phyloP scores from a whole-genome alignment of 2,113 vertebrate species.

The Charina bottae region DNA sequence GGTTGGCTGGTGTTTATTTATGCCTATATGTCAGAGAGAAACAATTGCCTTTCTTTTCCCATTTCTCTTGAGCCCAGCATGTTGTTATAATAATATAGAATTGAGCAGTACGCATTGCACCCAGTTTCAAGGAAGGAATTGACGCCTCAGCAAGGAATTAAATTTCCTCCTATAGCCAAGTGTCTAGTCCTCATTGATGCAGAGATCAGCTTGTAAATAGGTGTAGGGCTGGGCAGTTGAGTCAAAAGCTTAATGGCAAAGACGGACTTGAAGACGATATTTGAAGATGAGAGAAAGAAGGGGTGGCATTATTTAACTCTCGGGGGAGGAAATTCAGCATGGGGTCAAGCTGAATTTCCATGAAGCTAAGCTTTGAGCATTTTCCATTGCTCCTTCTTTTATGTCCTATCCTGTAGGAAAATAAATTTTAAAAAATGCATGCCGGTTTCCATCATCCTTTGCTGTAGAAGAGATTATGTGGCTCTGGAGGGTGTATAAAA shows the following conservation, averaged over 20 bases:
- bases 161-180: not conserved
- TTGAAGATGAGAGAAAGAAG: not conserved
- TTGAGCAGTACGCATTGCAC: not conserved
- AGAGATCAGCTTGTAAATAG: not conserved
- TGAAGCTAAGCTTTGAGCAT: not conserved
- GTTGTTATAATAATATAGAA: too few relatives aligned
- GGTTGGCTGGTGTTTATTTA: not conserved
- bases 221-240: not conserved
- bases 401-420: too few relatives aligned
- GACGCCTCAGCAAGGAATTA: not conserved
- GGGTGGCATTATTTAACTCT: rapidly evolving
- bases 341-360: too few relatives aligned
- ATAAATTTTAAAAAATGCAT: not conserved
- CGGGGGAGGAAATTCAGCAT: too few relatives aligned
- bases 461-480: too few relatives aligned
- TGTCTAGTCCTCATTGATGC: not conserved
- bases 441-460: not conserved
- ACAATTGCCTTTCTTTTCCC: not conserved
- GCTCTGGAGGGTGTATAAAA: too few relatives aligned
- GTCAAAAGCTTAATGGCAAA: not conserved
- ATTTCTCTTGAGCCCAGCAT: too few relatives aligned
- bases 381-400: not conserved
- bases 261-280: not conserved
- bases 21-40: not conserved
- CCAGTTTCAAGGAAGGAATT: not conserved